These are phyloP conservation scores for Phrynosoma blainvillii DNA, from an alignment of 2,113 vertebrate species.

Conservation along the genomic window DNA sequence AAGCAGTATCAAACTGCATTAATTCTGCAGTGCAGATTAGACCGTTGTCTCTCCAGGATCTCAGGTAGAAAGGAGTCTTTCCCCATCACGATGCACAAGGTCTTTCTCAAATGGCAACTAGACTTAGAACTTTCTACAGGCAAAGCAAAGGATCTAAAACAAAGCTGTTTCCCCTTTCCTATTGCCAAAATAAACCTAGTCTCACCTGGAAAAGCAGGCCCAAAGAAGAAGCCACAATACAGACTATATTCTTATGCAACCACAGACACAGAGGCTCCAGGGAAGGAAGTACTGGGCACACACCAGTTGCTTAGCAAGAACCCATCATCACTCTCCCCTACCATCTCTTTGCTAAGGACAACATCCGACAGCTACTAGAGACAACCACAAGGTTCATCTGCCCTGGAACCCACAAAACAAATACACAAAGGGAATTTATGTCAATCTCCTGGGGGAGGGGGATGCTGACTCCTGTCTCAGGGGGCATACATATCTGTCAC, in stretches of 20 bases:
- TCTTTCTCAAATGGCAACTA: no score
- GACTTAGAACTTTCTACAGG: no score
- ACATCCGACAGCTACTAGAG: background rate
- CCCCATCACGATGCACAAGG: no score
- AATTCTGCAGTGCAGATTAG: no score
- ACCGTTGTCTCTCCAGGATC: no score
- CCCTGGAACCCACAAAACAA: background rate
- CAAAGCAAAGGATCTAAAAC: no score
- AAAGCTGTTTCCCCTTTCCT: no score
- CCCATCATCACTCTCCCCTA: background rate
- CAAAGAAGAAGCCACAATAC: no score
- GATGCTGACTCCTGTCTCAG: background rate
- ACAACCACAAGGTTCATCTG: background rate
- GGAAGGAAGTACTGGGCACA: background rate
- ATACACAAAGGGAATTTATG: no score
- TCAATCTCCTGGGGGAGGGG: fast-evolving
- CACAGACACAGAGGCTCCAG: background rate
- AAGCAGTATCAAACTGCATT: no score
- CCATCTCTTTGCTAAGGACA: fast-evolving
- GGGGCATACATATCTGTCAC: background rate
- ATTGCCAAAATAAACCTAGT: background rate
- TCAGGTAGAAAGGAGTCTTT: no score
- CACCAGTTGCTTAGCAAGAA: background rate
- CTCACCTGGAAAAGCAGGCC: background rate
- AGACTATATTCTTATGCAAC: background rate